These are phyloP conservation scores for Candidula unifasciata DNA, from an alignment of 2,888 invertebrate genomes.

Conservation along the genomic window DNA sequence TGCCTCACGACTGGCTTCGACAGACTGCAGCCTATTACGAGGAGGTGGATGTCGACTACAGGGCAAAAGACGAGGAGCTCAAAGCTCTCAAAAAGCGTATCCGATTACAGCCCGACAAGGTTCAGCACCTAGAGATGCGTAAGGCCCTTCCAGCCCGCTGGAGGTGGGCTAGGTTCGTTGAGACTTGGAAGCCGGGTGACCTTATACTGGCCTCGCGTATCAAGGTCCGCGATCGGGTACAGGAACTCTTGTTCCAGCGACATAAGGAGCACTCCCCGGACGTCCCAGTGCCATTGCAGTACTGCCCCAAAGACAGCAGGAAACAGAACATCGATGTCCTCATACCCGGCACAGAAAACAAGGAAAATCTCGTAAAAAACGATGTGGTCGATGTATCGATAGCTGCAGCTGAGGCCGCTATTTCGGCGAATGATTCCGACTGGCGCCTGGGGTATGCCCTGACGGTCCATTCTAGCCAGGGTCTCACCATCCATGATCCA, in stretches of 20 bases:
- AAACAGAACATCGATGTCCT: neutral
- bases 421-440: neutral
- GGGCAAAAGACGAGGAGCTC: neutral
- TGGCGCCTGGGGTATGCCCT: constrained; percentile 21
- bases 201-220: neutral
- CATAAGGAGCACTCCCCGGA: neutral
- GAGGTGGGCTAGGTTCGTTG: no score
- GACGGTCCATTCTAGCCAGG: constrained; percentile 11
- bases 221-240: neutral
- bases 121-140: constrained; percentile 4
- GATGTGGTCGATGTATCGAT: constrained; percentile 3
- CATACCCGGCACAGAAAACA: neutral
- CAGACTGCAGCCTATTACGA: neutral
- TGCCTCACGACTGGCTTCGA: neutral
- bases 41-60: neutral
- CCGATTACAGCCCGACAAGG: neutral
- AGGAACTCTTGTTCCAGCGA: neutral
- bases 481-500: constrained; percentile 3
- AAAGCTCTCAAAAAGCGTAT: neutral
- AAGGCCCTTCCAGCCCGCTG: neutral
- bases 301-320: neutral
- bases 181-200: neutral
- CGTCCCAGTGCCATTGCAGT: neutral
- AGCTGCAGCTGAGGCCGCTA: neutral
- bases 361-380: constrained; percentile 5